These are phyloP conservation scores for Poeciliopsis retropinna DNA, from an alignment of 2,113 vertebrate species.

Conservation along the genomic window DNA sequence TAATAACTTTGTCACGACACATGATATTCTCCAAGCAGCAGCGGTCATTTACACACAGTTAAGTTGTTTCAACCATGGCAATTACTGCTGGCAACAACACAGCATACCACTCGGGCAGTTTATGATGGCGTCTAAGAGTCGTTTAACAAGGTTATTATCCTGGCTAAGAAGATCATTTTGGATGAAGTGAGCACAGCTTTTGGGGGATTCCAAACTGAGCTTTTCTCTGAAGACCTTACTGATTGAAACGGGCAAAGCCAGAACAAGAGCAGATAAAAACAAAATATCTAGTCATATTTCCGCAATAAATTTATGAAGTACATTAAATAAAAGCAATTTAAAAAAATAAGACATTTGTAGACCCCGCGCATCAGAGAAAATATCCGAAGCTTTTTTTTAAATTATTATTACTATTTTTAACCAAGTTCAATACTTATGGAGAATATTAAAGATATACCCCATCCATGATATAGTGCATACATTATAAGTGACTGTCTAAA, in stretches of 20 bases:
- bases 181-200: constrained; percentile 33
- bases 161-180: constrained; percentile 27
- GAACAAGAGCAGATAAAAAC: not conserved
- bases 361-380: not conserved
- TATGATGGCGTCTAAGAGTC: constrained; percentile 42
- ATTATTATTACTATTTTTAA: too few relatives aligned
- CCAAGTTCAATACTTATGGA: constrained; percentile 2
- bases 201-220: constrained; percentile 41
- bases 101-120: constrained; percentile 43
- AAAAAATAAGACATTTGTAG: not conserved
- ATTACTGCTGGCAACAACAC: constrained; percentile 70
- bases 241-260: constrained; percentile 12
- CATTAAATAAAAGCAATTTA: not conserved
- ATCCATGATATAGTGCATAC: constrained; percentile 41
- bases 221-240: constrained; percentile 41
- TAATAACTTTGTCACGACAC: constrained; percentile 66
- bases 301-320: not conserved
- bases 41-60: constrained; percentile 73
- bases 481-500: constrained; percentile 47
- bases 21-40: constrained; percentile 62
- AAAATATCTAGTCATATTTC: not conserved
- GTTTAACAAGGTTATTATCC: constrained; percentile 45
- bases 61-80: constrained; percentile 64
- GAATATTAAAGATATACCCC: constrained; percentile 19
- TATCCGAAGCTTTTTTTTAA: not conserved